Evolutionary conservation across 2,113 vertebrate genomes (phyloP).

Genomic region (Canis aureus): DNA sequence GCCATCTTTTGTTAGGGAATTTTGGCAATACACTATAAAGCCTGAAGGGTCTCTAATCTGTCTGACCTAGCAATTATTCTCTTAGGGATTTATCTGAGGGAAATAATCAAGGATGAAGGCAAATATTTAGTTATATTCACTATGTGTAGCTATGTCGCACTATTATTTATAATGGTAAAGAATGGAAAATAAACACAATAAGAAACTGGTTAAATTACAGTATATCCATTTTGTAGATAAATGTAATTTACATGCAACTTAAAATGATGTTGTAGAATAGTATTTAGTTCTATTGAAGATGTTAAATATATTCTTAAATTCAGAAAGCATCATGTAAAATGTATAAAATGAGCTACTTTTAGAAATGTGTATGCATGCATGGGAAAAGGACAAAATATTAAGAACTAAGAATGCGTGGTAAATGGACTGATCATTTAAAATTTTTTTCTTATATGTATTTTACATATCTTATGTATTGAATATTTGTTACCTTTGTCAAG

Average conservation of each 20-base stretch:
- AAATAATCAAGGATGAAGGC: background rate
- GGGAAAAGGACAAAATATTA: constrained; percentile 5
- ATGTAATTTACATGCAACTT: background rate
- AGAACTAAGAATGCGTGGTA: constrained; percentile 3
- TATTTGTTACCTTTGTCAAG: constrained; percentile 1
- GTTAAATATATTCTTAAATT: constrained; percentile 25
- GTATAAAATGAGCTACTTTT: background rate
- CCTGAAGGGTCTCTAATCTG: background rate
- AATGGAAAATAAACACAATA: background rate
- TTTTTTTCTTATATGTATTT: constrained; percentile 5
- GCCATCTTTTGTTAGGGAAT: constrained; percentile 28
- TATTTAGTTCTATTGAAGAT: constrained; percentile 1
- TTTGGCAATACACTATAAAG: background rate
- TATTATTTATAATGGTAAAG: constrained; percentile 20
- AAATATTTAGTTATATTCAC: background rate
- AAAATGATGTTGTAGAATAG: background rate
- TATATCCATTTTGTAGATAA: background rate
- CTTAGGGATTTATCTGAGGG: constrained; percentile 37
- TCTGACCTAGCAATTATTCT: constrained; percentile 6
- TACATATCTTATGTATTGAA: background rate
- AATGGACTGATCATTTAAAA: background rate
- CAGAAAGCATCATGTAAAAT: background rate
- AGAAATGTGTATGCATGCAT: background rate
- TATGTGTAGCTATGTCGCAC: background rate
- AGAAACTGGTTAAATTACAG: background rate